phyloP scores from a whole-genome alignment of 2,113 vertebrate species.

The Semnornis frantzii region DNA sequence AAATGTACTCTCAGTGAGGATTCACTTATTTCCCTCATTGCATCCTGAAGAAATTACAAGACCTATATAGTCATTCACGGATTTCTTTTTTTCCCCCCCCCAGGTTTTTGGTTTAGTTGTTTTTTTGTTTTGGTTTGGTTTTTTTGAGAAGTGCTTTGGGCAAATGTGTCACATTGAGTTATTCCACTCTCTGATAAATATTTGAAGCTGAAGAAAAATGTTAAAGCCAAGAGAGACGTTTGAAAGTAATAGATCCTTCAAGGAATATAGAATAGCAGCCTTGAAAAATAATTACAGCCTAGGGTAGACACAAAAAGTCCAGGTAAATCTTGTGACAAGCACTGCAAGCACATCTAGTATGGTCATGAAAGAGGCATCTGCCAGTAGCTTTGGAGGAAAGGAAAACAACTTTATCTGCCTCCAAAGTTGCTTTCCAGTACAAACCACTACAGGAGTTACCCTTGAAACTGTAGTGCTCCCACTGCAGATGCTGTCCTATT shows the following conservation, averaged over 20 bases:
- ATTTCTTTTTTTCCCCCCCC: too few relatives aligned
- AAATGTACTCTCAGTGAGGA: neutral
- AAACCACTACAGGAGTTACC: neutral
- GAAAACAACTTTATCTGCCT: neutral
- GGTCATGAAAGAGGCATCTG: neutral
- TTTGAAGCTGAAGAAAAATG: neutral
- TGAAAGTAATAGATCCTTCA: neutral
- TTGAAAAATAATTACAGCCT: neutral
- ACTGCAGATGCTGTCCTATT: neutral
- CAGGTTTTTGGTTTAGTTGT: too few relatives aligned
- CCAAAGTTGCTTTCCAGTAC: neutral
- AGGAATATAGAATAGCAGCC: neutral
- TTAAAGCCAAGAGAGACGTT: neutral
- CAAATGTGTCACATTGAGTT: constrained; percentile 14
- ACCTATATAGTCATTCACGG: neutral
- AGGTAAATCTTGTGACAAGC: neutral
- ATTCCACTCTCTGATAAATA: neutral
- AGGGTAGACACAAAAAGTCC: neutral
- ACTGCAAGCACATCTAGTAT: neutral
- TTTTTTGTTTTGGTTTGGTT: too few relatives aligned
- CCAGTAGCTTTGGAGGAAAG: neutral
- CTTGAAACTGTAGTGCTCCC: neutral
- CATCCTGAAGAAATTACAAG: constrained; percentile 11
- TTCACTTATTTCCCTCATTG: neutral
- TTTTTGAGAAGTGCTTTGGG: neutral